Conservation (phyloP, 2,113 vertebrate species). For the Daboia siamensis region DNA sequence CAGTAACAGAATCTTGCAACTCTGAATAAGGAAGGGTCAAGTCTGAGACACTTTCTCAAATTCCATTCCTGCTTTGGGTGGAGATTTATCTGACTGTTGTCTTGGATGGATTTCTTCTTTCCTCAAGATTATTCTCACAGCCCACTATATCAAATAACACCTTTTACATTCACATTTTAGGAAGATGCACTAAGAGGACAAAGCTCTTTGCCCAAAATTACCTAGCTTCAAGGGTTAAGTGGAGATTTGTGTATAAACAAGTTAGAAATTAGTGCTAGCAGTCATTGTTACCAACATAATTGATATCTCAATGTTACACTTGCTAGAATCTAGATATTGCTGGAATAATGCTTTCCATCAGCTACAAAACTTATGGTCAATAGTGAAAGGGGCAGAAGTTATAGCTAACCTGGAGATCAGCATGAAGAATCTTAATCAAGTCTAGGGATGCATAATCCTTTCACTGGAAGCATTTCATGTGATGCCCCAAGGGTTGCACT, state of each 20-base stretch:
- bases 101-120: background rate
- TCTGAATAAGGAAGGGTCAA: background rate
- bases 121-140: background rate
- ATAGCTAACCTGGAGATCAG: background rate
- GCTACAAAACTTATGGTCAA: background rate
- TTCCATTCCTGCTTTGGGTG: background rate
- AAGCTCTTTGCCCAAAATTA: background rate
- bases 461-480: background rate
- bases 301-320: background rate
- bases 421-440: background rate
- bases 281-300: background rate
- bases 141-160: background rate
- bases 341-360: background rate
- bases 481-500: background rate
- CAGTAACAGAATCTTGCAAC: background rate
- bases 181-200: background rate
- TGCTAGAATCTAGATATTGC: background rate
- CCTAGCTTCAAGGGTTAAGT: background rate
- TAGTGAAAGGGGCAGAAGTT: background rate
- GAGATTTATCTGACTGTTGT: background rate
- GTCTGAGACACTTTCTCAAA: background rate
- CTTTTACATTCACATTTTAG: background rate
- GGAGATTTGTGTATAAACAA: background rate
- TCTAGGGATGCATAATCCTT: background rate
- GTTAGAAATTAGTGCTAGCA: background rate